Conservation (phyloP, 2,113 vertebrate genomes). For the Tenebrosternarchus preto region DNA sequence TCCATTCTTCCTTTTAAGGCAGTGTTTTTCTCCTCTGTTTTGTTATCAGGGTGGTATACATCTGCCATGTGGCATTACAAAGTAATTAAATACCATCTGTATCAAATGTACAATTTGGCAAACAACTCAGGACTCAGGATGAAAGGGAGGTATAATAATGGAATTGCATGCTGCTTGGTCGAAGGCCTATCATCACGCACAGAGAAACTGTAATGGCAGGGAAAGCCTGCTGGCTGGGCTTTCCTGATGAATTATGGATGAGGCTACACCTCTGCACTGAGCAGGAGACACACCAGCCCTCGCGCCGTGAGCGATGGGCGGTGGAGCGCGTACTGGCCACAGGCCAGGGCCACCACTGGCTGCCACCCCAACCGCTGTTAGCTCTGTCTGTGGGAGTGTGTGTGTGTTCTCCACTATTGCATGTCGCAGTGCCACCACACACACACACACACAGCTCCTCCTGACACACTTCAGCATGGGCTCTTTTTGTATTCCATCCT, state of each 20-base stretch:
- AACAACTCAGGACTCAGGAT: slow-evolving; percentile 5
- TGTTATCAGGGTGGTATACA: neutral
- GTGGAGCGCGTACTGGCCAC: no score
- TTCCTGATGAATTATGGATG: slow-evolving; percentile 28
- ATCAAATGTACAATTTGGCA: neutral
- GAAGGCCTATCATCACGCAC: neutral
- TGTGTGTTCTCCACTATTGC: no score
- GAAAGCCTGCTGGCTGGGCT: slow-evolving; percentile 15
- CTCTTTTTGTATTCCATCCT: no score
- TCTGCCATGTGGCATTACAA: neutral
- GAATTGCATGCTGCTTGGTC: neutral
- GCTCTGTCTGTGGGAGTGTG: no score
- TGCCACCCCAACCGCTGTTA: no score
- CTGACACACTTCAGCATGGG: no score
- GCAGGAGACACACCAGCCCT: slow-evolving; percentile 32
- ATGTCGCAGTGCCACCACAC: no score
- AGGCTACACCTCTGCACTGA: slow-evolving; percentile 24
- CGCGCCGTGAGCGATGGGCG: no score
- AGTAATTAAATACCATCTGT: neutral
- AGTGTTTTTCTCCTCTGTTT: neutral
- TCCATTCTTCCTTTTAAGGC: neutral
- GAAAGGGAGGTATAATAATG: neutral
- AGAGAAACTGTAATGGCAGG: slow-evolving; percentile 16
- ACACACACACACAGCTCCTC: no score
- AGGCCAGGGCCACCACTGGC: no score